Conservation (phyloP, 2,888 invertebrate genomes). For the Netelia virgata region DNA sequence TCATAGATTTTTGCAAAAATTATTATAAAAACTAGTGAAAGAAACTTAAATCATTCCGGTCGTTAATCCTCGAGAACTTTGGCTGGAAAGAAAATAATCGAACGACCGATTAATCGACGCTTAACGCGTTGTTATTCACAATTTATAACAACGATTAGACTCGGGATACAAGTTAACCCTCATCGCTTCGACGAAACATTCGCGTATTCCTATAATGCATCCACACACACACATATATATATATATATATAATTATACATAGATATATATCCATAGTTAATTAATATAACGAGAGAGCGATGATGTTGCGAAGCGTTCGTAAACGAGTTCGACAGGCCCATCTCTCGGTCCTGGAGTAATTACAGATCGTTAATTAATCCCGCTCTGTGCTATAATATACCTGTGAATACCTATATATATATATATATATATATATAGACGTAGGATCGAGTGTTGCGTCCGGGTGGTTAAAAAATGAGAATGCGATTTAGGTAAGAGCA, state of each 20-base stretch:
- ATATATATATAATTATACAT: not conserved
- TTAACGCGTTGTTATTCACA: not conserved
- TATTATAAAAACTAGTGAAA: no score
- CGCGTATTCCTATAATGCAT: no score
- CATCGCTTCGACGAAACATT: no score
- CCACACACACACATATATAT: no score
- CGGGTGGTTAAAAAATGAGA: constrained; percentile 46
- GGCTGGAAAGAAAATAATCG: not conserved
- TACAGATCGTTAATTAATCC: constrained; percentile 65
- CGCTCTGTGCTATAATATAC: not conserved
- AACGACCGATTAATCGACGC: not conserved
- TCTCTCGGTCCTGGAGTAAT: constrained; percentile 48
- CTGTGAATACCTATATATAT: not conserved
- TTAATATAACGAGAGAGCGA: constrained; percentile 36
- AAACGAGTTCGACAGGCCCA: constrained; percentile 51
- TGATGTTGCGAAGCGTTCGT: constrained; percentile 41
- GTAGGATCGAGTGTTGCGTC: not conserved
- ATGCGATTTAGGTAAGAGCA: constrained; percentile 55
- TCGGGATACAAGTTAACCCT: not conserved
- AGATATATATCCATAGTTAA: constrained; percentile 17
- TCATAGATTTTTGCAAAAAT: no score
- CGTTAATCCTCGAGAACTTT: no score
- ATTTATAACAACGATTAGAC: not conserved
- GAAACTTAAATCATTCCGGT: no score
- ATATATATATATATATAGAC: constrained; percentile 2